These are phyloP conservation scores for Mobula hypostoma DNA, from an alignment of 2,113 vertebrate genomes.

Conservation along the genomic window DNA sequence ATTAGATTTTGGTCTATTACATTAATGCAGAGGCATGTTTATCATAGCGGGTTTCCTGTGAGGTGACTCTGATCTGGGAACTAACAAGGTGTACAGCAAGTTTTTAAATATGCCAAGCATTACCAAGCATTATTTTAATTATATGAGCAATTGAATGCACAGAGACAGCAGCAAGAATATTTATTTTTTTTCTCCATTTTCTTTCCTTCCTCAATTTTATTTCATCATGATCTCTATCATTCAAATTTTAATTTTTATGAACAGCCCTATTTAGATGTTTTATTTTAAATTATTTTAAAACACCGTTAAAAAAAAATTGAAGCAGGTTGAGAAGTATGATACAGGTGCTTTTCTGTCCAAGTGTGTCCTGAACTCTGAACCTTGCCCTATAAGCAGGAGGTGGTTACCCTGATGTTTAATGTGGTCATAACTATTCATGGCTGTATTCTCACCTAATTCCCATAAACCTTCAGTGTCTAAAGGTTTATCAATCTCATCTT, in stretches of 20 bases:
- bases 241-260: neutral
- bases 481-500: too few relatives aligned
- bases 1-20: conserved; percentile 1
- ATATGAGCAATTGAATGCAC: neutral
- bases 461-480: too few relatives aligned
- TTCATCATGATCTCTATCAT: neutral
- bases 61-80: neutral
- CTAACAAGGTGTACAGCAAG: too few relatives aligned
- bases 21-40: neutral
- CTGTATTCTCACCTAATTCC: too few relatives aligned
- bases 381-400: neutral
- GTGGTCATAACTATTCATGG: too few relatives aligned
- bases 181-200: neutral
- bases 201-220: neutral
- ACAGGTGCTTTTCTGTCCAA: neutral
- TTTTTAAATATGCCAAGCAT: neutral
- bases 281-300: neutral
- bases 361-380: neutral
- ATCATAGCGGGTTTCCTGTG: neutral
- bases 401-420: too few relatives aligned
- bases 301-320: neutral
- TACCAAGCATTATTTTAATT: neutral
- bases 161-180: neutral
- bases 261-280: neutral
- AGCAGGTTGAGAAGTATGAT: neutral